Evolutionary conservation across 2,797 vertebrate genomes (phyloP).

Genomic region (Helostoma temminkii): DNA sequence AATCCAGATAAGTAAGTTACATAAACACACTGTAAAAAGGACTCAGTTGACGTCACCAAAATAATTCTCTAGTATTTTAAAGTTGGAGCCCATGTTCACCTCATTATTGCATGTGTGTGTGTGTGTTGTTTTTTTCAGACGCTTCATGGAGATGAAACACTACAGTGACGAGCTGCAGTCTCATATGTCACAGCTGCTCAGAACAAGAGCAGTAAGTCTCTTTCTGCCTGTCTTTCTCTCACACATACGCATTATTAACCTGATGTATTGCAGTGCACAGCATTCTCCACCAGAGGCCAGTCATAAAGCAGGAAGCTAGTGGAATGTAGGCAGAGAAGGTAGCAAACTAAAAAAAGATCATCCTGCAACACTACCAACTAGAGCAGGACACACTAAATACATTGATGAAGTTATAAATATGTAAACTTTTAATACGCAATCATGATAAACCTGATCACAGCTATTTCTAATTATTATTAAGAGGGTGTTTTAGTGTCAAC

Average conservation of each 20-base stretch:
- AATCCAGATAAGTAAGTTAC: constrained; percentile 95
- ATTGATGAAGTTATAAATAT: no score
- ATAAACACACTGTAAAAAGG: neutral
- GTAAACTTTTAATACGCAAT: no score
- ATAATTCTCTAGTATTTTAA: no score
- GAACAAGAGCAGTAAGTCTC: constrained; percentile 92
- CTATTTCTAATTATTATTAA: no score
- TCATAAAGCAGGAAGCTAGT: no score
- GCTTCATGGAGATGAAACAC: constrained; percentile 94
- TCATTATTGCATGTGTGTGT: neutral
- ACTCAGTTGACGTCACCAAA: neutral
- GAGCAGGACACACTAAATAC: no score
- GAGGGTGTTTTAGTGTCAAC: no score
- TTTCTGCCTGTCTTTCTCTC: neutral
- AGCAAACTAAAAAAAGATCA: no score
- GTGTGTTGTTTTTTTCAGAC: constrained; percentile 77
- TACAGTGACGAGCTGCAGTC: constrained; percentile 96
- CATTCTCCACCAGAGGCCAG: no score
- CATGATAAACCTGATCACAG: no score
- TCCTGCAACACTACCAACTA: no score
- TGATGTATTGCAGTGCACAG: neutral
- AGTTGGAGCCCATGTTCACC: neutral
- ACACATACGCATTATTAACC: neutral
- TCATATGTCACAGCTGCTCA: constrained; percentile 95
- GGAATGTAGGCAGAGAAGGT: no score